These are phyloP conservation scores for Zonotrichia leucophrys DNA, from an alignment of 2,113 vertebrate genomes.

Conservation along the genomic window DNA sequence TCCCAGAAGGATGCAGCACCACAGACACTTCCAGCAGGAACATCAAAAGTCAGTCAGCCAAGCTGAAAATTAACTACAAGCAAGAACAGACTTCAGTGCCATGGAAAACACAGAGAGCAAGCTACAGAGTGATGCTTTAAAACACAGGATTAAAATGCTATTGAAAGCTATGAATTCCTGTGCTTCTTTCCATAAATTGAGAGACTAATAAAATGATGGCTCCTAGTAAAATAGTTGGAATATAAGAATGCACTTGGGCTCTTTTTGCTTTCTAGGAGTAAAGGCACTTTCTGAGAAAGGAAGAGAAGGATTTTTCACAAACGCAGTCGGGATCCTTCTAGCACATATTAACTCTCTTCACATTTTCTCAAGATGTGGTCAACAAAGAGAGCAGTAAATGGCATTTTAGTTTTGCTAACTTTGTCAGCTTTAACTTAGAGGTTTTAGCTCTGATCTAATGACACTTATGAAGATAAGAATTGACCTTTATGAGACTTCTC, in stretches of 20 bases:
- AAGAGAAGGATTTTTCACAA: neutral
- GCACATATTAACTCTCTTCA: neutral
- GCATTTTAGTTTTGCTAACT: neutral
- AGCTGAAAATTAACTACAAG: neutral
- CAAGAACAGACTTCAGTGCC: neutral
- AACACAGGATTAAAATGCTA: neutral
- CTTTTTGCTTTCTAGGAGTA: neutral
- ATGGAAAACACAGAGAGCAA: neutral
- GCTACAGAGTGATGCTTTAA: neutral
- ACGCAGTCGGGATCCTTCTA: neutral
- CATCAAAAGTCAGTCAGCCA: neutral
- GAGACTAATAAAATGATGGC: neutral
- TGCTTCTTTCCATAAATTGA: neutral
- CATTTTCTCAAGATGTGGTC: neutral
- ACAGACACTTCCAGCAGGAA: neutral
- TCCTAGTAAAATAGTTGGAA: neutral
- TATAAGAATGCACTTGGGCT: neutral
- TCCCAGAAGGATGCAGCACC: neutral
- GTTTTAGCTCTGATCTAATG: slow-evolving; percentile 13
- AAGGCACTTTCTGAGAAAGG: neutral
- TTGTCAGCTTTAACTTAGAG: neutral
- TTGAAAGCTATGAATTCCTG: neutral
- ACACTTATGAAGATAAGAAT: neutral
- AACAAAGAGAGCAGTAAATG: neutral
- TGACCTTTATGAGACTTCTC: slow-evolving; percentile 23